Evolutionary conservation across 1,140 invertebrate genomes (phyloP).

Genomic region (Heliconius himera): DNA sequence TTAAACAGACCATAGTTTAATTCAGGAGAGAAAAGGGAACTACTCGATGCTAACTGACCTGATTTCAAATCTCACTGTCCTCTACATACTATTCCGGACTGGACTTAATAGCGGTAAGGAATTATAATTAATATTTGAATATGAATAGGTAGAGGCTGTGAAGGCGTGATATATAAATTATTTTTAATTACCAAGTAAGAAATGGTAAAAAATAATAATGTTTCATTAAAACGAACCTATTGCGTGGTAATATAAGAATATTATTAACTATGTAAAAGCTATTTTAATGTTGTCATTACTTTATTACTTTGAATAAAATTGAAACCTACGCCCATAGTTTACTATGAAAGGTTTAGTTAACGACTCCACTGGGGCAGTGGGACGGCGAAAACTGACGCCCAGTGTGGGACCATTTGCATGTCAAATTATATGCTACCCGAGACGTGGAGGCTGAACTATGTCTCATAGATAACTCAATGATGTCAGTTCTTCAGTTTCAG

Average conservation of each 20-base stretch:
- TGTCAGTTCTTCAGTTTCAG: neutral
- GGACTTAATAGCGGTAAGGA: neutral
- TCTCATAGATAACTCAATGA: too few relatives aligned
- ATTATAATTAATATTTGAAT: neutral
- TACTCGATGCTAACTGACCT: neutral
- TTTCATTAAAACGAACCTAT: too few relatives aligned
- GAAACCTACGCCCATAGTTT: neutral
- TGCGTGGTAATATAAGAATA: too few relatives aligned
- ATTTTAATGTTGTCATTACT: too few relatives aligned
- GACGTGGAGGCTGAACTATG: neutral
- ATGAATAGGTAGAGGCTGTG: neutral
- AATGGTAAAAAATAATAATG: too few relatives aligned
- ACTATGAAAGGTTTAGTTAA: neutral
- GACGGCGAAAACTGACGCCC: neutral
- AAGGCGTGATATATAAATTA: neutral
- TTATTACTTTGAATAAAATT: neutral
- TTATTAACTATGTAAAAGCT: too few relatives aligned
- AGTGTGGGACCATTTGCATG: neutral
- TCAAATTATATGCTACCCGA: neutral
- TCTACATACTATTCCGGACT: neutral
- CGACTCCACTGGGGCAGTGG: neutral
- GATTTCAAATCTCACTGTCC: neutral
- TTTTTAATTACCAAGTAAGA: neutral
- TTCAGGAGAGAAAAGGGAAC: slow-evolving; percentile 2
- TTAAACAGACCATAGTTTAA: neutral